These are phyloP conservation scores for Lacanobia wlatinum DNA, from an alignment of 2,888 invertebrate species.

Conservation along the genomic window DNA sequence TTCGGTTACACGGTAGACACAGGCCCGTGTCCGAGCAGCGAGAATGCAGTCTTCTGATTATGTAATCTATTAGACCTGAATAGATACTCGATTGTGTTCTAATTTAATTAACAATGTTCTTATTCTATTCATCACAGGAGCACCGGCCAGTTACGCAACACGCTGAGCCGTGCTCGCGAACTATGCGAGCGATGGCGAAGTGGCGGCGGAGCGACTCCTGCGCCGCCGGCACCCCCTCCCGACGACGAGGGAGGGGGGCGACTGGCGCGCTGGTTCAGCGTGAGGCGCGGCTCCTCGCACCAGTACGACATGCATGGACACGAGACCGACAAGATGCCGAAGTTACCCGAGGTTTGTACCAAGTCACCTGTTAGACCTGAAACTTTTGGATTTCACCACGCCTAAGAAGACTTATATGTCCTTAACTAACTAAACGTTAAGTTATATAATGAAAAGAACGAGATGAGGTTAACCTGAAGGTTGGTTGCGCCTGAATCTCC, in stretches of 20 bases:
- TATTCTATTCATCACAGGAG: conserved; percentile 86
- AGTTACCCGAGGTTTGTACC: conserved; percentile 93
- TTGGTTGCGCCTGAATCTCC: conserved; percentile 23
- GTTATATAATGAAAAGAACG: not conserved
- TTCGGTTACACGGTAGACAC: too few relatives aligned
- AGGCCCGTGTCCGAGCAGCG: not conserved
- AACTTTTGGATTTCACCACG: not conserved
- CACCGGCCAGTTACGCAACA: conserved; percentile 95
- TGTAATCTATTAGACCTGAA: not conserved
- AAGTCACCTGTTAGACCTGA: not conserved
- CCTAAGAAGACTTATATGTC: not conserved
- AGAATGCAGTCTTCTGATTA: not conserved
- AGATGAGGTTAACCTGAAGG: not conserved
- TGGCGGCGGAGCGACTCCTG: conserved; percentile 81
- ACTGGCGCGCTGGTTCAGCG: conserved; percentile 97
- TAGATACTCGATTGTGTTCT: not conserved
- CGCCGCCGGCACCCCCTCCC: conserved; percentile 85
- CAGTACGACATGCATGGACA: conserved; percentile 93
- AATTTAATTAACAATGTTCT: not conserved
- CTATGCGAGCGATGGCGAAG: conserved; percentile 95
- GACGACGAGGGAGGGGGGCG: conserved; percentile 93
- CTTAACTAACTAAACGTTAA: not conserved
- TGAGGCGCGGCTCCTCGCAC: conserved; percentile 95
- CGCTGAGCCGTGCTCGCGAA: conserved; percentile 95
- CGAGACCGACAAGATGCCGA: conserved; percentile 93